Conservation (phyloP, 1,140 invertebrate species). For the Venturia canescens region DNA sequence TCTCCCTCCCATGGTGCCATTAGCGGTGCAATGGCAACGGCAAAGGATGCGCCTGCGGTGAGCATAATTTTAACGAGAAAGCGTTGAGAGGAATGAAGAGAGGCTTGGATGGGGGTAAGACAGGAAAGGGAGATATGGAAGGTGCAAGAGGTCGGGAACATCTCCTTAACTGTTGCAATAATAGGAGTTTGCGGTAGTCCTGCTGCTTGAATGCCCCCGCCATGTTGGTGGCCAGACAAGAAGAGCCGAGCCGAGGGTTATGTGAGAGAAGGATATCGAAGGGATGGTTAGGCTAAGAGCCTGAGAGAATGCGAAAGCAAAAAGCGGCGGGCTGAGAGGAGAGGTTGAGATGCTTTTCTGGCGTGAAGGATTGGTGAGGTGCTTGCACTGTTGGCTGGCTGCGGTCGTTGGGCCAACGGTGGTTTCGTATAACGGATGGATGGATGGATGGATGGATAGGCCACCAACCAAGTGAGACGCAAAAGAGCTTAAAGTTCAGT, state of each 20-base stretch:
- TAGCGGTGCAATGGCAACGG: constrained; percentile 55
- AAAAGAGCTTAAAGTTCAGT: background rate
- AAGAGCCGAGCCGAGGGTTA: constrained; percentile 36
- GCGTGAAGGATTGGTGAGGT: constrained; percentile 28
- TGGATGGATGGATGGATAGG: constrained; percentile 15
- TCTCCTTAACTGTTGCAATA: constrained; percentile 51
- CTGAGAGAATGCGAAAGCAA: background rate
- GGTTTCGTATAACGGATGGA: background rate
- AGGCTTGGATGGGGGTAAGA: constrained; percentile 33
- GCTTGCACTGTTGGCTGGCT: constrained; percentile 15
- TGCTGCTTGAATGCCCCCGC: constrained; percentile 29
- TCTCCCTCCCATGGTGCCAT: constrained; percentile 46
- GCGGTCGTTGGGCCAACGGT: background rate
- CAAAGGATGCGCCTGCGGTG: constrained; percentile 50
- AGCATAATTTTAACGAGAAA: constrained; percentile 51
- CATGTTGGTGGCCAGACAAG: constrained; percentile 46
- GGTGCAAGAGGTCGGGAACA: constrained; percentile 26
- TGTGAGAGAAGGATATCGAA: constrained; percentile 24
- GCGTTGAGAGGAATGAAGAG: background rate
- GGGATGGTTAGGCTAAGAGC: background rate
- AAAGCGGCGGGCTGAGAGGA: background rate
- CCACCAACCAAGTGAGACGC: background rate
- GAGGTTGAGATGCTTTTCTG: background rate
- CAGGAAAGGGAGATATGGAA: constrained; percentile 29
- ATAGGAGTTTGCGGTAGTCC: constrained; percentile 51